Percentiles rank a stretch among this genome's conserved stretches.
Conservation (phyloP, 2,113 vertebrate genomes). For the Anarrhichthys ocellatus region DNA sequence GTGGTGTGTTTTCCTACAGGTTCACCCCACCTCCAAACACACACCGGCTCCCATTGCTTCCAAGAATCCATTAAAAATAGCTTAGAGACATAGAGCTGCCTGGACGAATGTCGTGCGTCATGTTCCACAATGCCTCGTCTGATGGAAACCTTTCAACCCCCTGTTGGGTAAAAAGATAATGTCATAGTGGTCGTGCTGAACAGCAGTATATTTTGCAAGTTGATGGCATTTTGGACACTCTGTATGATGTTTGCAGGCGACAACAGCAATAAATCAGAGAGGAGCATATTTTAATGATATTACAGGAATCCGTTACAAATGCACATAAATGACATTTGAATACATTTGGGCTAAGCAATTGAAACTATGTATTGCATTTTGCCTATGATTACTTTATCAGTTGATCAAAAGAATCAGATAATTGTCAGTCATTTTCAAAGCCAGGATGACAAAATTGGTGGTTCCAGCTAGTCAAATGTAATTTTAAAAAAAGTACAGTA, state of each 20-base stretch:
- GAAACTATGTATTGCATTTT: too few species aligned
- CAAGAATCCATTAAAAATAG: slow-evolving; percentile 48
- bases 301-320: too few species aligned
- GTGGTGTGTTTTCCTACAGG: not conserved
- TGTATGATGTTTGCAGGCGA: not conserved
- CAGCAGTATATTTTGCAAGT: slow-evolving; percentile 2
- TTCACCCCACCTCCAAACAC: not conserved
- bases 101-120: slow-evolving; percentile 29
- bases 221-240: not conserved
- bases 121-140: slow-evolving; percentile 27
- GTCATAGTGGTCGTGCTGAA: not conserved
- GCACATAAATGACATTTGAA: too few species aligned
- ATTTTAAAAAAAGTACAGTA: not conserved
- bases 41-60: not conserved
- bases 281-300: not conserved
- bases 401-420: too few species aligned
- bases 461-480: not conserved
- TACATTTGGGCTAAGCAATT: too few species aligned
- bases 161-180: slow-evolving; percentile 9
- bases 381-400: too few species aligned
- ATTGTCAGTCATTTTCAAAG: too few species aligned
- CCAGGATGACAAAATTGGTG: not conserved
- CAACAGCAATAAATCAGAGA: not conserved
- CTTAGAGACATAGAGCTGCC: slow-evolving; percentile 30
- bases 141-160: slow-evolving; percentile 42